These are phyloP conservation scores for Galagoides demidoff DNA, from an alignment of 2,797 vertebrate genomes.

Conservation along the genomic window DNA sequence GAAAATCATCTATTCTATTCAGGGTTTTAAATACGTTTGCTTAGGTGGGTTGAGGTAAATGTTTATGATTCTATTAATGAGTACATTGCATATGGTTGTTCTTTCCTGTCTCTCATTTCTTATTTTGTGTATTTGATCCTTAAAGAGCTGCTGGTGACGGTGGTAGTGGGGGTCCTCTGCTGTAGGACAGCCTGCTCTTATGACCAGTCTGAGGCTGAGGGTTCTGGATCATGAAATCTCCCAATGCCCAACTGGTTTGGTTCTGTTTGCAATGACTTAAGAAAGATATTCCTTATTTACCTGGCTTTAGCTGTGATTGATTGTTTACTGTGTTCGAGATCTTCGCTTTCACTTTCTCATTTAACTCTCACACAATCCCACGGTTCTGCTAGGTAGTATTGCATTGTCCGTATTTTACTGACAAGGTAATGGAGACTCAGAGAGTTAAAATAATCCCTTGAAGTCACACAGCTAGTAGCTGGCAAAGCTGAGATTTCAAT, in stretches of 20 bases:
- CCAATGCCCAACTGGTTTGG: neutral
- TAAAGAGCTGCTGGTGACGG: neutral
- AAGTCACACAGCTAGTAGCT: neutral
- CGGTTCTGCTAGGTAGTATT: neutral
- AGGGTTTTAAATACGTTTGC: conserved; percentile 30
- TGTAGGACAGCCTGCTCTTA: neutral
- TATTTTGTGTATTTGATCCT: conserved; percentile 22
- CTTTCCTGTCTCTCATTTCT: neutral
- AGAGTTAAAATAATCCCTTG: neutral
- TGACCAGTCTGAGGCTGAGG: neutral
- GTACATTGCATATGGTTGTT: neutral
- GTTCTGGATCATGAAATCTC: neutral
- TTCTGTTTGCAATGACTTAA: neutral
- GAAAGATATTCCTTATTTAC: neutral
- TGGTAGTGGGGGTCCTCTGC: neutral
- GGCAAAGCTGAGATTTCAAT: neutral
- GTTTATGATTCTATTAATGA: neutral
- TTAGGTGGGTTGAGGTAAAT: neutral
- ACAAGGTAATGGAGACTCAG: neutral
- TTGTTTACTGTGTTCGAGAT: neutral
- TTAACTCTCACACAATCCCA: neutral
- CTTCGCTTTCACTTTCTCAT: conserved; percentile 13
- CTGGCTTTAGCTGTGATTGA: neutral
- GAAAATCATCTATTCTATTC: neutral
- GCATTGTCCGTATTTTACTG: neutral